Conservation (phyloP, 1,140 invertebrate genomes). For the Trichogramma pretiosum region DNA sequence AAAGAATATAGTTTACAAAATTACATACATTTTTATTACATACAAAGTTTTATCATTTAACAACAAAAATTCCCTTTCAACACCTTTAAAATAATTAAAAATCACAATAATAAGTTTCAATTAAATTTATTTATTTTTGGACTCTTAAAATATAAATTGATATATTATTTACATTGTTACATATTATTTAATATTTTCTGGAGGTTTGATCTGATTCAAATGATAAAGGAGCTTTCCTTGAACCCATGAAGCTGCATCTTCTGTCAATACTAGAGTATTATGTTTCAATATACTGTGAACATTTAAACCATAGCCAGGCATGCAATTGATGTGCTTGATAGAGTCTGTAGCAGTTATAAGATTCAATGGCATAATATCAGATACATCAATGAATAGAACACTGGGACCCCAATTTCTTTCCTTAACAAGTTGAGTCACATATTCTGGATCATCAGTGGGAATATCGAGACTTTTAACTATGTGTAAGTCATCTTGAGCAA, state of each 20-base stretch:
- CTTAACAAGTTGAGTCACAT: constrained; percentile 70
- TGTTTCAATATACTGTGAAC: constrained; percentile 93
- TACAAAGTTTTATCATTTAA: too few relatives aligned
- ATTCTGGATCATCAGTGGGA: constrained; percentile 72
- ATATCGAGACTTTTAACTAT: constrained; percentile 81
- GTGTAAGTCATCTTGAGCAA: constrained; percentile 91
- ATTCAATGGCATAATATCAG: constrained; percentile 79
- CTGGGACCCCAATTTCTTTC: constrained; percentile 88
- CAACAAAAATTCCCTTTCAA: too few relatives aligned
- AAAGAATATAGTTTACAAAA: too few relatives aligned
- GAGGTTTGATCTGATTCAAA: constrained; percentile 62
- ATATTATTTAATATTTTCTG: not conserved
- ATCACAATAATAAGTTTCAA: too few relatives aligned
- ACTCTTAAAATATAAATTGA: too few relatives aligned
- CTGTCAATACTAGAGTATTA: constrained; percentile 84
- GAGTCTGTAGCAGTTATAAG: constrained; percentile 69
- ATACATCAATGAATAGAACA: constrained; percentile 84
- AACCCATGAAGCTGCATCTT: constrained; percentile 72
- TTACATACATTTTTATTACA: too few relatives aligned
- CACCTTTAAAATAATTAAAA: too few relatives aligned
- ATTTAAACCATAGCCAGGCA: constrained; percentile 87
- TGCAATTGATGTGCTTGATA: constrained; percentile 80
- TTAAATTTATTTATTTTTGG: too few relatives aligned
- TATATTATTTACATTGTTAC: not conserved
- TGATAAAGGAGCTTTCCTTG: constrained; percentile 78